These are phyloP conservation scores for Ovibos moschatus DNA, from an alignment of 2,113 vertebrate species.

Conservation along the genomic window DNA sequence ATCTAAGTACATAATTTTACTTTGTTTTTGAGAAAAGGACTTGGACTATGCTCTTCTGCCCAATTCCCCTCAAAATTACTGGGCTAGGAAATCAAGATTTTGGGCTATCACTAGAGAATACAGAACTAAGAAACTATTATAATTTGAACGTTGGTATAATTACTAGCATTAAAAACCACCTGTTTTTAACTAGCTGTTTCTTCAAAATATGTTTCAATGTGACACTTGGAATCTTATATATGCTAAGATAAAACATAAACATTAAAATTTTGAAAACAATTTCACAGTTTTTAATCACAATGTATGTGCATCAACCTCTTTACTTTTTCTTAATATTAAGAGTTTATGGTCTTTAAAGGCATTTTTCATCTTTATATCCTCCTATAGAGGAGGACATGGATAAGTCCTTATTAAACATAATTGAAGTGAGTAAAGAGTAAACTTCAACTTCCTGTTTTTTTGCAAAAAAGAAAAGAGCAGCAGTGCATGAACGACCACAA, in stretches of 20 bases:
- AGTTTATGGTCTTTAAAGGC: not conserved
- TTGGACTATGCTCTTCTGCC: not conserved
- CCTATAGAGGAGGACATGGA: not conserved
- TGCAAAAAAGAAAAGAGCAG: slow-evolving; percentile 24
- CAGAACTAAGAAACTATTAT: not conserved
- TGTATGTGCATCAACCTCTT: not conserved
- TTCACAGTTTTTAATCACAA: not conserved
- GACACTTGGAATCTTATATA: not conserved
- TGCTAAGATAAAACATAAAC: not conserved
- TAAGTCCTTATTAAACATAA: not conserved
- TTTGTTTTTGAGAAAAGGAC: not conserved
- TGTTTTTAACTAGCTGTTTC: not conserved
- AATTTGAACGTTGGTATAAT: slow-evolving; percentile 3
- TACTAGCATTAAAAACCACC: not conserved
- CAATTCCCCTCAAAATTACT: not conserved
- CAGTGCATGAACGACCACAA: not conserved
- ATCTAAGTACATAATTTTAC: not conserved
- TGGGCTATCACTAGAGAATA: not conserved
- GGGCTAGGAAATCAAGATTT: not conserved
- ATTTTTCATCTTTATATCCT: not conserved
- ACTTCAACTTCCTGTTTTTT: slow-evolving; percentile 70
- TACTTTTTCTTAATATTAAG: not conserved
- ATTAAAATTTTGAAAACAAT: not conserved
- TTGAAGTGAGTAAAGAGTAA: not conserved
- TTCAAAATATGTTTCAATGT: not conserved